Conservation (phyloP, 2,113 vertebrate species). For the Aphyosemion australe region DNA sequence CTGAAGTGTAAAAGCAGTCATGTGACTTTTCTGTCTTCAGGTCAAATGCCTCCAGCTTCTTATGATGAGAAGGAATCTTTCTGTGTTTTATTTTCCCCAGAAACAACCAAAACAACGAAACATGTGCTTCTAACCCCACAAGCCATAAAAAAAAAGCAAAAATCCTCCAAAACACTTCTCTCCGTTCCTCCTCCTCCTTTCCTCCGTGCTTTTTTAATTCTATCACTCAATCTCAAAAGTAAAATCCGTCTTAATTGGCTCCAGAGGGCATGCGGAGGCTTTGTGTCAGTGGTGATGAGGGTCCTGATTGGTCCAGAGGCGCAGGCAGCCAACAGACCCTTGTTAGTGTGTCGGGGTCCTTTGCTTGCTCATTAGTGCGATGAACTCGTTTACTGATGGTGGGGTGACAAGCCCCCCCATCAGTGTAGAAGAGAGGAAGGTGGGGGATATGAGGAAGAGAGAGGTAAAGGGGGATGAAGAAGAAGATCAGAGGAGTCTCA, state of each 20-base stretch:
- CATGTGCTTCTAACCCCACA: neutral
- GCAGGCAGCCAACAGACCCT: conserved; percentile 75
- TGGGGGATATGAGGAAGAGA: neutral
- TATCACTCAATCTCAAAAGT: conserved; percentile 73
- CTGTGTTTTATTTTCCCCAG: too few relatives aligned
- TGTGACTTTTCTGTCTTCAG: conserved; percentile 46
- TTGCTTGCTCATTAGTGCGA: conserved; percentile 90
- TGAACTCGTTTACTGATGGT: conserved; percentile 89
- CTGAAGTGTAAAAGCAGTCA: conserved; percentile 66
- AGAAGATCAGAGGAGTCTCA: conserved; percentile 12
- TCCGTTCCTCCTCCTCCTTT: conserved; percentile 5
- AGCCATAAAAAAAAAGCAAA: neutral
- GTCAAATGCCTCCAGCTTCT: conserved; percentile 49
- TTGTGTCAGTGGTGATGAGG: conserved; percentile 81
- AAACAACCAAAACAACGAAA: neutral
- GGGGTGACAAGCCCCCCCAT: conserved; percentile 82
- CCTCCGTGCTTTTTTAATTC: conserved; percentile 10
- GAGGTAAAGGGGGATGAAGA: conserved; percentile 12
- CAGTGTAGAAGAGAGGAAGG: conserved; percentile 40
- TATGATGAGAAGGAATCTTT: conserved; percentile 5
- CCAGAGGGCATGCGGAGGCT: conserved; percentile 71
- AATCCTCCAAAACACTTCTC: conserved; percentile 11
- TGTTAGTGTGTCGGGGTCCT: conserved; percentile 78
- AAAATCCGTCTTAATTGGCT: conserved; percentile 85
- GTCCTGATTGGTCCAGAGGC: conserved; percentile 84